These are phyloP conservation scores for Chalcosyrphus nemorum DNA, from an alignment of 2,888 invertebrate species.

Conservation along the genomic window DNA sequence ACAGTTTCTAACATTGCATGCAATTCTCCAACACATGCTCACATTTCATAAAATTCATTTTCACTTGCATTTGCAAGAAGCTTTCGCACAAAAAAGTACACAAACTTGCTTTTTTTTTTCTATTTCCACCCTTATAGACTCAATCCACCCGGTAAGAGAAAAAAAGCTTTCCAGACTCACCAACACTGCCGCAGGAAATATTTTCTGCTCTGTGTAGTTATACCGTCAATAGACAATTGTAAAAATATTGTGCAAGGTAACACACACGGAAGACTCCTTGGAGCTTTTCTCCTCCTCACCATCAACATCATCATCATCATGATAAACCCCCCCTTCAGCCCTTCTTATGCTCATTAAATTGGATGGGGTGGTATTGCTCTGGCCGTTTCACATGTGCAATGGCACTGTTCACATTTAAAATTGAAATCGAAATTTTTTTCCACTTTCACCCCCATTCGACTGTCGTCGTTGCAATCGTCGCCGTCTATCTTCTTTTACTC, in stretches of 20 bases:
- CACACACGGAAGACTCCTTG: slow-evolving; percentile 60
- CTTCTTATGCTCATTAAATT: slow-evolving; percentile 29
- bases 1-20: slow-evolving; percentile 72
- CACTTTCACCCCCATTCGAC: slow-evolving; percentile 74
- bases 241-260: slow-evolving; percentile 71
- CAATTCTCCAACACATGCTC: slow-evolving; percentile 65
- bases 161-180: slow-evolving; percentile 67
- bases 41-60: slow-evolving; percentile 68
- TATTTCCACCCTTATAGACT: slow-evolving; percentile 42
- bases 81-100: slow-evolving; percentile 37
- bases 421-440: slow-evolving; percentile 75
- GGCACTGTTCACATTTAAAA: slow-evolving; percentile 67
- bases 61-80: slow-evolving; percentile 66
- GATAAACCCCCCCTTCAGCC: neutral
- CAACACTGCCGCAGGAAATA: slow-evolving; percentile 44
- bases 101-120: neutral
- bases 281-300: slow-evolving; percentile 49
- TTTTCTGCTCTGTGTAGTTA: slow-evolving; percentile 36
- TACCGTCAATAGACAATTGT: slow-evolving; percentile 64
- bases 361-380: slow-evolving; percentile 17
- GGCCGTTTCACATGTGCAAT: slow-evolving; percentile 60
- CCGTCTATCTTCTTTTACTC: slow-evolving; percentile 34
- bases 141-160: slow-evolving; percentile 22
- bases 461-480: slow-evolving; percentile 28
- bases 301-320: neutral